Evolutionary conservation across 2,888 invertebrate species (phyloP).

Genomic region (Nycteola revayana): DNA sequence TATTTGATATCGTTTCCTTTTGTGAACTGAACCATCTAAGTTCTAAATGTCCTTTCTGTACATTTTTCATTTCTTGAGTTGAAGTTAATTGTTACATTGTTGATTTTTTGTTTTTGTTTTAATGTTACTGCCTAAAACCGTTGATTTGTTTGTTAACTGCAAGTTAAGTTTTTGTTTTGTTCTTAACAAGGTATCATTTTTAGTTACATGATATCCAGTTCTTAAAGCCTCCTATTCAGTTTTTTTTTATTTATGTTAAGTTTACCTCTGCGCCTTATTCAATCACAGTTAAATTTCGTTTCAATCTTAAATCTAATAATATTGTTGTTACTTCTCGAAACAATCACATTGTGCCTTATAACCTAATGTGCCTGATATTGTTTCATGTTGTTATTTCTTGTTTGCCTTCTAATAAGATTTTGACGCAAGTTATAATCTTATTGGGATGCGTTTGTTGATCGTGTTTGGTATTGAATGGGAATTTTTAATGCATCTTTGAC

Average conservation of each 20-base stretch:
- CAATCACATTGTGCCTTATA: slow-evolving; percentile 70
- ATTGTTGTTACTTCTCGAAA: slow-evolving; percentile 27
- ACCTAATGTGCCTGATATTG: slow-evolving; percentile 58
- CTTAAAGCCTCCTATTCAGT: background rate
- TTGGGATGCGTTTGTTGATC: slow-evolving; percentile 36
- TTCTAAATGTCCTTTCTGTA: background rate
- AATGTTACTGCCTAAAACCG: background rate
- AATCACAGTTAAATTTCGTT: background rate
- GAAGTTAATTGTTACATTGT: slow-evolving; percentile 21
- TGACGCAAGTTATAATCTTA: slow-evolving; percentile 37
- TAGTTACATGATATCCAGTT: too few relatives aligned
- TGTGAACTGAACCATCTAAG: background rate
- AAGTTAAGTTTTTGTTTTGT: slow-evolving; percentile 19
- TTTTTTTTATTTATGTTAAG: too few relatives aligned
- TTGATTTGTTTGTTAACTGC: slow-evolving; percentile 16
- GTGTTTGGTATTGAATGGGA: too few relatives aligned
- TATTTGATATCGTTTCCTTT: background rate
- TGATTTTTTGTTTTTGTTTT: slow-evolving; percentile 44
- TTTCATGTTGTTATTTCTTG: slow-evolving; percentile 37
- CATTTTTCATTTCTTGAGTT: slow-evolving; percentile 1
- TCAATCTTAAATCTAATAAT: background rate
- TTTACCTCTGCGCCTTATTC: too few relatives aligned
- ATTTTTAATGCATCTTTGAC: too few relatives aligned
- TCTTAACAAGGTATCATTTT: too few relatives aligned
- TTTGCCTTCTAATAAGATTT: slow-evolving; percentile 52